Percentiles rank a stretch among this genome's conserved stretches.
Evolutionary conservation across 2,113 vertebrate species (phyloP).

Genomic region (Columba livia): DNA sequence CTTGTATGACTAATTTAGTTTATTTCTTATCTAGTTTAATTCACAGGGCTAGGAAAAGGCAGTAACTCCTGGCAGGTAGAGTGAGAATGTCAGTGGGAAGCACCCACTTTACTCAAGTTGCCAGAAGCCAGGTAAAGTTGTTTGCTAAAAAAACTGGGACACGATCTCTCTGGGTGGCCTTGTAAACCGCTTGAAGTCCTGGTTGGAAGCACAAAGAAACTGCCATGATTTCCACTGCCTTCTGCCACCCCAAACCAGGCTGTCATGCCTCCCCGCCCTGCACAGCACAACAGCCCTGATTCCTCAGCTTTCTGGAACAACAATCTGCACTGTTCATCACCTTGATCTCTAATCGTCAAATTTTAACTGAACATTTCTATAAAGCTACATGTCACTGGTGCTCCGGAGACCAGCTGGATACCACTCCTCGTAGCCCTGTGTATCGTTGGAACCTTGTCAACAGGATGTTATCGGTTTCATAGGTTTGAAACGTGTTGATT

Average conservation of each 20-base stretch:
- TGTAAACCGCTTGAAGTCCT: not conserved
- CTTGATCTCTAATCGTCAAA: not conserved
- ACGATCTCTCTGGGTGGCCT: not conserved
- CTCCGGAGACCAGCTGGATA: not conserved
- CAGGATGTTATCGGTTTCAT: not conserved
- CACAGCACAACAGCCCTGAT: not conserved
- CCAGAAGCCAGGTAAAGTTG: not conserved
- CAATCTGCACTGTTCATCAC: not conserved
- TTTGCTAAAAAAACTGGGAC: not conserved
- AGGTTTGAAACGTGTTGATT: not conserved
- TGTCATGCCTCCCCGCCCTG: not conserved
- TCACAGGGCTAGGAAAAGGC: not conserved
- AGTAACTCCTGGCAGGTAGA: not conserved
- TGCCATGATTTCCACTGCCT: not conserved
- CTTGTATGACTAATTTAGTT: not conserved
- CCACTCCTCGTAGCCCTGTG: too few species aligned
- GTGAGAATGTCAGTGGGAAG: not conserved
- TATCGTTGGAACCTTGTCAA: not conserved
- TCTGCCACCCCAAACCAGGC: not conserved
- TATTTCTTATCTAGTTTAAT: not conserved
- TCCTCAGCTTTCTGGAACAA: not conserved
- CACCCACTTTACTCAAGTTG: not conserved
- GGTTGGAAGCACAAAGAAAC: not conserved
- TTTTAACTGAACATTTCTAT: not conserved
- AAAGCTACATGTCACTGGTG: not conserved